Conservation (phyloP, 2,113 vertebrate species). For the Eulemur rufifrons region DNA sequence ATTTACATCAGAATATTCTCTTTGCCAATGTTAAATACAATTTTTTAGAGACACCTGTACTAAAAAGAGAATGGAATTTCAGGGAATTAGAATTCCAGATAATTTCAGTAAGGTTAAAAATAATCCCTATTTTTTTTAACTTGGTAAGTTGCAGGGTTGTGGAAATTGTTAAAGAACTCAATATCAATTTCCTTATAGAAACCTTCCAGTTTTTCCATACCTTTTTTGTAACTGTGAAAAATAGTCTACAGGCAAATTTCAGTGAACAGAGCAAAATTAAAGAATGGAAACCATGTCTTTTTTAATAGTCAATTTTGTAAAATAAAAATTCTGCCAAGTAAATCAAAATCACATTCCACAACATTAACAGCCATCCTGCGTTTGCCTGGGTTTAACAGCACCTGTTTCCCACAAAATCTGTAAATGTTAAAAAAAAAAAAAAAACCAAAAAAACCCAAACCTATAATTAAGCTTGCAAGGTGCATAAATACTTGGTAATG, state of each 20-base stretch:
- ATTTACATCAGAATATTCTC: slow-evolving; percentile 16
- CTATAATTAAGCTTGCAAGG: slow-evolving; percentile 66
- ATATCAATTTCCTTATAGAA: slow-evolving; percentile 54
- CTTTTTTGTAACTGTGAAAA: slow-evolving; percentile 61
- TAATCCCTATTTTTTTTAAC: background rate
- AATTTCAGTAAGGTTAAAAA: slow-evolving; percentile 64
- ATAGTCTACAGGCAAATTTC: slow-evolving; percentile 46
- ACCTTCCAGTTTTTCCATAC: slow-evolving; percentile 50
- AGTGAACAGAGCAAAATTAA: slow-evolving; percentile 57
- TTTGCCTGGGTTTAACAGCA: slow-evolving; percentile 39
- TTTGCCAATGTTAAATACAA: slow-evolving; percentile 45
- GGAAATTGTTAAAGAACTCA: slow-evolving; percentile 61
- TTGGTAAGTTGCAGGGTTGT: slow-evolving; percentile 23
- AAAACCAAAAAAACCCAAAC: background rate
- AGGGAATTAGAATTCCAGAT: slow-evolving; percentile 41
- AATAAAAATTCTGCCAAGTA: slow-evolving; percentile 72
- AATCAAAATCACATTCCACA: slow-evolving; percentile 72
- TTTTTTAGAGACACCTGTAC: slow-evolving; percentile 37
- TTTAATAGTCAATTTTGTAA: slow-evolving; percentile 64
- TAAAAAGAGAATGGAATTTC: slow-evolving; percentile 65
- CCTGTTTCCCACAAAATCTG: slow-evolving; percentile 71
- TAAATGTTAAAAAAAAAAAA: slow-evolving; percentile 38
- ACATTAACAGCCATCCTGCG: slow-evolving; percentile 42
- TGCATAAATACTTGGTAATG: slow-evolving; percentile 55
- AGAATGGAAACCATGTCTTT: slow-evolving; percentile 62